A percentile compares a stretch with the other conserved stretches of the same genome.
Evolutionary conservation across 23 tunicate genomes (phyloP).

Genomic region (Clavelina lepadiformis): DNA sequence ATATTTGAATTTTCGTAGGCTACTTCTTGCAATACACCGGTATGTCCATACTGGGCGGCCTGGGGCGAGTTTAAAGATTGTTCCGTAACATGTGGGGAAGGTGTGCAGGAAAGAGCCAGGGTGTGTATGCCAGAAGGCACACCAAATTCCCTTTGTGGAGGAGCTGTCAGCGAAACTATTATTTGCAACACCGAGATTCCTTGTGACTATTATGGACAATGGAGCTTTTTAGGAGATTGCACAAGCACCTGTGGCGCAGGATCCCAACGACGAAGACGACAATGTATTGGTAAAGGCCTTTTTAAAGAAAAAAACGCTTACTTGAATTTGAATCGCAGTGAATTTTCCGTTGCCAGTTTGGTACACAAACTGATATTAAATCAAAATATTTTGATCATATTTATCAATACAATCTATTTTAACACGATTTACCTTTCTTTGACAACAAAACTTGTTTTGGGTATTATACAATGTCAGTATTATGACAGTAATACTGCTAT

Average conservation of each 20-base stretch:
- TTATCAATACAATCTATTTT: too few species aligned
- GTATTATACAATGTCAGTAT: too few species aligned
- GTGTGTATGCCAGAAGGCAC: constrained; percentile 18
- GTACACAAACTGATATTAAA: too few species aligned
- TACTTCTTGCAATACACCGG: constrained; percentile 22
- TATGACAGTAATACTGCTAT: too few species aligned
- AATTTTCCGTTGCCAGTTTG: too few species aligned
- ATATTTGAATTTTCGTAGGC: too few species aligned
- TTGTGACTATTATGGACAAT: constrained; percentile 45
- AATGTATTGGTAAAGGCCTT: constrained; percentile 59
- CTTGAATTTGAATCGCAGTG: too few species aligned
- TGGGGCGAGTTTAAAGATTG: constrained; percentile 52
- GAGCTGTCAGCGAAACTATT: constrained; percentile 4
- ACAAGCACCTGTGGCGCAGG: constrained; percentile 77
- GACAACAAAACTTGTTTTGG: too few species aligned
- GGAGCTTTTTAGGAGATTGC: constrained; percentile 41
- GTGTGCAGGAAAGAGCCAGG: constrained; percentile 22
- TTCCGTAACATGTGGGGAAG: constrained; percentile 36
- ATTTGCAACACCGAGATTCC: neutral
- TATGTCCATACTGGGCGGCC: constrained; percentile 51
- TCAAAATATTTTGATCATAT: too few species aligned
- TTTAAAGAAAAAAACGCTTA: too few species aligned
- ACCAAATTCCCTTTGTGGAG: constrained; percentile 17
- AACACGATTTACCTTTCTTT: too few species aligned
- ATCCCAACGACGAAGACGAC: constrained; percentile 19